Conservation (phyloP, 2,113 vertebrate species). For the Bos taurus region ARS-UCD2.0 NC_037335.1:93326501-93327000, state of each 20-base stretch:
- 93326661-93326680: slow-evolving; percentile 11
- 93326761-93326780: background rate
- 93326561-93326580: slow-evolving; percentile 6
- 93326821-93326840: background rate
- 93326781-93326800: background rate
- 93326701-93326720: background rate
- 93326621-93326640: background rate
- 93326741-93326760: background rate
- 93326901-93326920: background rate
- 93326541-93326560: slow-evolving; percentile 27
- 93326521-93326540: slow-evolving; percentile 39
- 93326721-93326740: background rate
- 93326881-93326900: background rate
- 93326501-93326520: slow-evolving; percentile 50
- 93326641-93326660: background rate
- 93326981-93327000: background rate
- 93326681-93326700: background rate
- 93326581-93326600: slow-evolving; percentile 1
- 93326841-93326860: background rate
- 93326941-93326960: background rate
- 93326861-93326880: background rate
- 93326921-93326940: background rate
- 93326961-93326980: background rate
- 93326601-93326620: background rate
- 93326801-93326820: background rate